These are phyloP conservation scores for Cavia aperea DNA, from an alignment of 2,113 vertebrate species.

Conservation along the genomic window DNA sequence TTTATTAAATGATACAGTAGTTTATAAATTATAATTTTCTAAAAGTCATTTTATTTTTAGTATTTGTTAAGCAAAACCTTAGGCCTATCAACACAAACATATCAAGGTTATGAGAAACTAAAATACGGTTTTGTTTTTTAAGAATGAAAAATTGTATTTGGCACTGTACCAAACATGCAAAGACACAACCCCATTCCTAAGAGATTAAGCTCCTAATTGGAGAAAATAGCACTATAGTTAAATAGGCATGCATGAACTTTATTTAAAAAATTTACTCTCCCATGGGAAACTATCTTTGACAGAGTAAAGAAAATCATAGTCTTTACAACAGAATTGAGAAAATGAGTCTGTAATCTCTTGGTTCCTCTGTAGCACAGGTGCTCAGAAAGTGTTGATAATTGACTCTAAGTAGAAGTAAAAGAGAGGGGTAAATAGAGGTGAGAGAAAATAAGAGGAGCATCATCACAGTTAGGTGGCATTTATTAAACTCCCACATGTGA, in stretches of 20 bases:
- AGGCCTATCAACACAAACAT: background rate
- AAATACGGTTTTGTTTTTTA: constrained; percentile 18
- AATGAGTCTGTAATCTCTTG: background rate
- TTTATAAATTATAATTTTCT: background rate
- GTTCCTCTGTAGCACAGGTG: background rate
- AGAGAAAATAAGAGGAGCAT: constrained; percentile 46
- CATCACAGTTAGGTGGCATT: constrained; percentile 40
- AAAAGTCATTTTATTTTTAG: background rate
- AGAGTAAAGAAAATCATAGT: constrained; percentile 18
- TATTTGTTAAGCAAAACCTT: background rate
- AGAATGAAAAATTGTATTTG: background rate
- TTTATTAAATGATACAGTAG: background rate
- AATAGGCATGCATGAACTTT: constrained; percentile 32
- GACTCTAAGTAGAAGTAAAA: background rate
- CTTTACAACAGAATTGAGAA: constrained; percentile 1
- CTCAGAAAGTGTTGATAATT: constrained; percentile 17
- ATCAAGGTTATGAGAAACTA: background rate
- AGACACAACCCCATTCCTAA: constrained; percentile 45
- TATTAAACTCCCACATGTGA: constrained; percentile 61
- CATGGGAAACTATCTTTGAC: constrained; percentile 31
- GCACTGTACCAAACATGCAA: constrained; percentile 13
- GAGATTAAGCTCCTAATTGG: constrained; percentile 50
- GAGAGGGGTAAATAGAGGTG: constrained; percentile 14
- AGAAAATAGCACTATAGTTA: constrained; percentile 24
- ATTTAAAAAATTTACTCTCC: constrained; percentile 7